phyloP scores from a whole-genome alignment of 2,888 invertebrate genomes.

The Agrotis segetum region DNA sequence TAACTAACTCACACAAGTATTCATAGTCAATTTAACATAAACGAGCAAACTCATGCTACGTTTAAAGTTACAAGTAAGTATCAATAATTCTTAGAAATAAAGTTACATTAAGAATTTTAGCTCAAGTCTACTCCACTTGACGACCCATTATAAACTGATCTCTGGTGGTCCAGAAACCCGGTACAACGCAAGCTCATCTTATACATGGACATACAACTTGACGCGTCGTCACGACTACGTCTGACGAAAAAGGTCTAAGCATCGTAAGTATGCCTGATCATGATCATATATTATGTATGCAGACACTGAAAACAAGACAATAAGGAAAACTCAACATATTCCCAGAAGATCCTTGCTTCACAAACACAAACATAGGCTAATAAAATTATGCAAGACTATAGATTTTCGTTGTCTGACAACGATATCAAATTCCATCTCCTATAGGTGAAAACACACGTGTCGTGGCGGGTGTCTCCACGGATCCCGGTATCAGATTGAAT shows the following conservation, averaged over 20 bases:
- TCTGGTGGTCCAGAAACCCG: background rate
- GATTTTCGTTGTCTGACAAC: background rate
- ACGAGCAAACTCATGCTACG: background rate
- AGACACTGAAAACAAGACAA: slow-evolving; percentile 24
- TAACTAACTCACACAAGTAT: background rate
- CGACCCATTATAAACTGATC: background rate
- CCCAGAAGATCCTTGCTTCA: background rate
- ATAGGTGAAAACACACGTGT: no score
- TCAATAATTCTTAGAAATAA: background rate
- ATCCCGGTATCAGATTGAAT: no score
- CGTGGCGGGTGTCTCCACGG: no score
- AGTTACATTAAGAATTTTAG: slow-evolving; percentile 10
- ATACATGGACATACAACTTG: background rate
- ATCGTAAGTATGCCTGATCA: slow-evolving; percentile 7
- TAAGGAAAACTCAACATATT: slow-evolving; percentile 38
- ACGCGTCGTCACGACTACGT: background rate
- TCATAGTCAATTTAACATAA: background rate
- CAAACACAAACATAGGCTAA: slow-evolving; percentile 24
- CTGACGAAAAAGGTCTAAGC: slow-evolving; percentile 9
- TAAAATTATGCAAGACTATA: slow-evolving; percentile 30
- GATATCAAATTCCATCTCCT: background rate
- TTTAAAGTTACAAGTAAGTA: background rate
- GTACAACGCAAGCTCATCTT: background rate
- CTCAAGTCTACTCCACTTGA: no score
- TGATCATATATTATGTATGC: slow-evolving; percentile 27